Conservation (phyloP, 2,888 invertebrate species). For the Oasisia sp. region DNA sequence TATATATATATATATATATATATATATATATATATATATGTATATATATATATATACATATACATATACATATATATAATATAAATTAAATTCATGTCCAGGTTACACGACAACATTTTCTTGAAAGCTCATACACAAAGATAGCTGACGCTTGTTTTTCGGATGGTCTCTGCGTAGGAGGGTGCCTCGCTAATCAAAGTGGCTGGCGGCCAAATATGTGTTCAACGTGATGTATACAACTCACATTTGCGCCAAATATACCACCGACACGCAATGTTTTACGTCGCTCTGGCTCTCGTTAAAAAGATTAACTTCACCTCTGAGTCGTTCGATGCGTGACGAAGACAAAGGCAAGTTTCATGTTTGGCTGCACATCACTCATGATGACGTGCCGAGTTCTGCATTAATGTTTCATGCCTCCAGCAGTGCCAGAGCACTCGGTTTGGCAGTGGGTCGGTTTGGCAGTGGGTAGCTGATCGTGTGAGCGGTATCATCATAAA, state of each 20-base stretch:
- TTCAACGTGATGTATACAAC: not conserved
- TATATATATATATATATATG: no score
- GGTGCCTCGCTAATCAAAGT: not conserved
- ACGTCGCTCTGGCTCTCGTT: not conserved
- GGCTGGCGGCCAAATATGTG: not conserved
- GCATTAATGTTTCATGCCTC: not conserved
- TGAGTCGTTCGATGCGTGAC: not conserved
- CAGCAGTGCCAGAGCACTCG: not conserved
- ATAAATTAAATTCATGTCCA: no score
- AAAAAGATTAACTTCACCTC: not conserved
- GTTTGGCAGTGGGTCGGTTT: not conserved
- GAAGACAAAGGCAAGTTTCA: not conserved
- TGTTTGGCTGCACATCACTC: not conserved
- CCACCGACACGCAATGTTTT: not conserved
- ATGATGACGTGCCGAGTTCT: not conserved
- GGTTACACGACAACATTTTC: no score
- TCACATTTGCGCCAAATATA: not conserved
- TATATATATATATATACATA: no score
- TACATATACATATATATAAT: no score
- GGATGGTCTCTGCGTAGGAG: not conserved
- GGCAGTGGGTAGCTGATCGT: not conserved
- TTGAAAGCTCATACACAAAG: no score
- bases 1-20: no score
- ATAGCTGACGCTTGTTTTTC: no score
- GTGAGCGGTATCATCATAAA: not conserved